Evolutionary conservation across 2,113 vertebrate genomes (phyloP).

Genomic region (Acrocephalus kingi): DNA sequence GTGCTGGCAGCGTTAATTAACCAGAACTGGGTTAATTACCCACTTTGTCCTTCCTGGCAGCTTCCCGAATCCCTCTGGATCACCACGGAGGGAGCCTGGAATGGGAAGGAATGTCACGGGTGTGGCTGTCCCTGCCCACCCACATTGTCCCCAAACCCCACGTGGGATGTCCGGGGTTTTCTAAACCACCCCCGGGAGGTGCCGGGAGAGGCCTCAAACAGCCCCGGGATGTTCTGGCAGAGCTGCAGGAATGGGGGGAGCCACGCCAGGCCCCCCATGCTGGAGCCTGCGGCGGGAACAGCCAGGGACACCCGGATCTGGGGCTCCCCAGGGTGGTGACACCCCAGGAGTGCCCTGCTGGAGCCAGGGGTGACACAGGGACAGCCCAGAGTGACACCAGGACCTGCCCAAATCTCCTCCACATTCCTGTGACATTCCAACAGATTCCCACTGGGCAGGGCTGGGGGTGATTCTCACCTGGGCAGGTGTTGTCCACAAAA

Average conservation of each 20-base stretch:
- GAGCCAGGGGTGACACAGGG: no score
- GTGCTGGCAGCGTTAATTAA: not conserved
- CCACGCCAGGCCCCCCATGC: not conserved
- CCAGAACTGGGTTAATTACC: not conserved
- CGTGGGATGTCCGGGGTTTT: not conserved
- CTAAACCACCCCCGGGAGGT: not conserved
- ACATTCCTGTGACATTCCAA: accelerated
- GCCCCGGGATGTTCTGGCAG: not conserved
- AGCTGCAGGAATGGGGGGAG: not conserved
- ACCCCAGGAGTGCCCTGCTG: no score
- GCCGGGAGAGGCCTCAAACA: not conserved
- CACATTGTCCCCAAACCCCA: no score
- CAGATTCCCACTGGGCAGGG: accelerated
- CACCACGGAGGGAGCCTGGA: not conserved
- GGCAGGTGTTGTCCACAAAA: accelerated
- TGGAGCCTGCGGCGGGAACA: not conserved
- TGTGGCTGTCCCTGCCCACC: not conserved
- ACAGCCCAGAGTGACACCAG: not conserved
- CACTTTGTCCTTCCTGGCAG: not conserved
- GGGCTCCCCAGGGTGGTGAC: not conserved
- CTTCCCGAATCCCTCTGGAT: not conserved
- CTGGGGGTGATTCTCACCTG: not conserved
- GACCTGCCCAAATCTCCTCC: accelerated
- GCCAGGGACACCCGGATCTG: accelerated
- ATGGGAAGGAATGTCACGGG: accelerated